These are phyloP conservation scores for Dolichopus griseipennis DNA, from an alignment of 2,888 invertebrate species.

Conservation along the genomic window DNA sequence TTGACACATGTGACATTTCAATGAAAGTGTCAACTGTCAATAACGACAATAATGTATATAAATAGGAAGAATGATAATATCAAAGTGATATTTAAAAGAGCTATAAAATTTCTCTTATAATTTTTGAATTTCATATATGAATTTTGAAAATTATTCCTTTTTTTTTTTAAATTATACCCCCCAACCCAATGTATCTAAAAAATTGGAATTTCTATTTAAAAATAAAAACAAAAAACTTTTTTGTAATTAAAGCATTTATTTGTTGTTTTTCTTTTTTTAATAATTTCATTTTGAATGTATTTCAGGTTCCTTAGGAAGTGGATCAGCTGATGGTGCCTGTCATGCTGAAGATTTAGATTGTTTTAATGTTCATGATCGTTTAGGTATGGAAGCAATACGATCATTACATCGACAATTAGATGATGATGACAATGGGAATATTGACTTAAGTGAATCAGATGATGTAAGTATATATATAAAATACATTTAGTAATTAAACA, in stretches of 20 bases:
- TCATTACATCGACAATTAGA: conserved; percentile 89
- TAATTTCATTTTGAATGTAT: conserved; percentile 10
- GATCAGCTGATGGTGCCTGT: conserved; percentile 38
- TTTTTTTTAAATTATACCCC: no score
- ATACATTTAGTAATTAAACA: no score
- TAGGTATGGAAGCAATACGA: conserved; percentile 86
- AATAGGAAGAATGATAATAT: no score
- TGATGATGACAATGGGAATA: conserved; percentile 95
- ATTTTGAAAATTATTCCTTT: conserved; percentile 1
- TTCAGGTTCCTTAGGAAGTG: conserved; percentile 35
- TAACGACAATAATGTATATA: no score
- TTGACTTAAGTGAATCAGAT: conserved; percentile 94
- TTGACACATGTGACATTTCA: no score
- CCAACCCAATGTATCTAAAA: not conserved
- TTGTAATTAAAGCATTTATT: not conserved
- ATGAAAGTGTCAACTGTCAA: no score
- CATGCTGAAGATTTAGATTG: conserved; percentile 62
- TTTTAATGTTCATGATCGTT: conserved; percentile 66
- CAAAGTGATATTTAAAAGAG: no score
- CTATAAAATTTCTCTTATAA: no score
- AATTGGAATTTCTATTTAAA: not conserved
- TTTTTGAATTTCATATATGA: no score
- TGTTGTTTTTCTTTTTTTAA: conserved; percentile 12
- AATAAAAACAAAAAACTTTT: not conserved
- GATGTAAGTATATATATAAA: conserved; percentile 71